Evolutionary conservation across 2,797 vertebrate species (phyloP), one percentile per base, ranked within the genome.

Genomic region (Pipistrellus kuhlii): DNA sequence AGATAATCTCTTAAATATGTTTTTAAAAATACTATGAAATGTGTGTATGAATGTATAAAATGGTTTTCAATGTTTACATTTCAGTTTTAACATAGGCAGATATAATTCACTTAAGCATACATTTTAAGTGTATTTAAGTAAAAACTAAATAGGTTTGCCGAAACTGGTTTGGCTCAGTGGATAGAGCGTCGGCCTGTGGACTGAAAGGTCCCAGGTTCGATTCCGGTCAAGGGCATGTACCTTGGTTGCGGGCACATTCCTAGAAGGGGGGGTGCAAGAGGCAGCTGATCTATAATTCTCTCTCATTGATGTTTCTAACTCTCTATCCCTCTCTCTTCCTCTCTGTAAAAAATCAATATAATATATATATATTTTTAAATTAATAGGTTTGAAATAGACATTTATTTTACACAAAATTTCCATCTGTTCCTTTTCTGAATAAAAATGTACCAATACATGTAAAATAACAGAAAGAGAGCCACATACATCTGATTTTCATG

Each of bases 401-500:
- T 82, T 9, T 4, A 72, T 88, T 73, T 89, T 64, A 89, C 10
- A 71, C 12, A 91, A 38, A 86, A 57, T 72, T 89, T 85, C 18
- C 32, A 41, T 81, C 44, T 71, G 2, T 55, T 92, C 15, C 30
- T 14, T 86, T 91, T 76, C 38, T 72, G 13, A 87, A 84, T 91
- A 35, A 62, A 91, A 93, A 71, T 78, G 20, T 72, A 86, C n/a
- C 27, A 83, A 81, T 48, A 76, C 77, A 55, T 75, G 18, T 87
- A 92, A 96, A 96, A 83, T 78, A 90, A 89, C 17, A 44, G 8
- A 66, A 68, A 87, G 14, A 27, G 12, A 86, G 32, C 20, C 38
- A 51, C 44, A 44, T 71, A 71, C 30, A 51, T 75, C 72, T 51
- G 51, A 75, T 75, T 48, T 51, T 18, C 44, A n/a, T 6, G 2